Conservation (phyloP, 1,140 invertebrate genomes). For the Parapsyche elsis region DNA sequence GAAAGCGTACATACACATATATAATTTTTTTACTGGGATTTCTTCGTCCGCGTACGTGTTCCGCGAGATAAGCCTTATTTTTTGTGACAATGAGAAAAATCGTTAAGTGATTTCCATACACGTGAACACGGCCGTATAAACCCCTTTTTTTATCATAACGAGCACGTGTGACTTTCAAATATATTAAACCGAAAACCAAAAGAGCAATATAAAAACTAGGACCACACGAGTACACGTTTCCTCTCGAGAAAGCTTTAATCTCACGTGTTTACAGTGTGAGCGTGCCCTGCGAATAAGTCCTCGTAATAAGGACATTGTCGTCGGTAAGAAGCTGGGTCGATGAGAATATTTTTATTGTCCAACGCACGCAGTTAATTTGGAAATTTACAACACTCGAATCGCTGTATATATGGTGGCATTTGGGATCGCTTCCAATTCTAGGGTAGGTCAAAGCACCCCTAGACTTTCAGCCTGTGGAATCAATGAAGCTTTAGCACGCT, state of each 20-base stretch:
- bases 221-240: too few relatives aligned
- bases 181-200: too few relatives aligned
- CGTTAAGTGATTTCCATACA: constrained; percentile 29
- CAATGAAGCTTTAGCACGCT: background rate
- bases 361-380: constrained; percentile 18
- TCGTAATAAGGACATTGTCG: background rate
- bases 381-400: background rate
- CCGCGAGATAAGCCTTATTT: background rate
- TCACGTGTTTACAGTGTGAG: background rate
- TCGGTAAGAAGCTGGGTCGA: background rate
- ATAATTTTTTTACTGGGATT: background rate
- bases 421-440: background rate
- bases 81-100: constrained; percentile 22
- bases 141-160: background rate
- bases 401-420: background rate
- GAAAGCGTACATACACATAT: background rate
- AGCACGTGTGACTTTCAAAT: too few relatives aligned
- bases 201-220: too few relatives aligned
- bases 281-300: background rate
- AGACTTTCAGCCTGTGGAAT: background rate
- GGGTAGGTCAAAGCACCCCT: background rate
- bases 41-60: background rate
- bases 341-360: constrained; percentile 15
- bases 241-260: background rate
- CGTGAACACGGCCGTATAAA: background rate